Conservation (phyloP, 2,797 vertebrate species). For the Sternarchorhynchus goeldii region DNA sequence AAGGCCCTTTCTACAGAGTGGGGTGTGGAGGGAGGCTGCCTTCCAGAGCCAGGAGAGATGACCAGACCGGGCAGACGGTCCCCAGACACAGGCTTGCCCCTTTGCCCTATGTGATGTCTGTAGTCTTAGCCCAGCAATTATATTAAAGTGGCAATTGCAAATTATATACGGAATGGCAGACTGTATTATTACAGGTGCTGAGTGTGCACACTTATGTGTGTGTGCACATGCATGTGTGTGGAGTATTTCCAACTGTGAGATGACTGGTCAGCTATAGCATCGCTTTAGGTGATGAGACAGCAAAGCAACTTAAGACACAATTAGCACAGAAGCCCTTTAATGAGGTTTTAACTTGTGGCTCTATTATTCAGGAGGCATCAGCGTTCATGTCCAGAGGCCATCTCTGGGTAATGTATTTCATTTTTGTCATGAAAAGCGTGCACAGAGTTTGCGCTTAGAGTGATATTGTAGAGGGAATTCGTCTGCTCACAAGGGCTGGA, state of each 20-base stretch:
- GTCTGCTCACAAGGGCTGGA: constrained; percentile 12
- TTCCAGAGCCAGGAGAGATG: constrained; percentile 24
- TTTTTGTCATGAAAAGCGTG: constrained; percentile 50
- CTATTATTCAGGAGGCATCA: constrained; percentile 56
- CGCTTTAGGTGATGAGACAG: constrained; percentile 41
- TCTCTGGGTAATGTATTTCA: constrained; percentile 55
- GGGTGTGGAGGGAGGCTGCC: constrained; percentile 8
- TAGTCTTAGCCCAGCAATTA: constrained; percentile 11
- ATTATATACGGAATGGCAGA: constrained; percentile 12
- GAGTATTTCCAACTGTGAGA: background rate
- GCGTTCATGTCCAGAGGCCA: constrained; percentile 50
- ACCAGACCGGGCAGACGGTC: background rate
- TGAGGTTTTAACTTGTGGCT: constrained; percentile 54
- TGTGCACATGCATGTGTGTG: constrained; percentile 2
- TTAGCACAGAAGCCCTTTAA: constrained; percentile 54
- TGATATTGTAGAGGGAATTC: constrained; percentile 46
- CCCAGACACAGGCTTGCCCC: constrained; percentile 5
- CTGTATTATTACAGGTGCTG: constrained; percentile 25
- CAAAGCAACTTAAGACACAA: constrained; percentile 48
- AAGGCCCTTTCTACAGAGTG: constrained; percentile 39
- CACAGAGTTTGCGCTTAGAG: constrained; percentile 37
- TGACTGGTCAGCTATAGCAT: constrained; percentile 30
- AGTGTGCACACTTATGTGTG: background rate
- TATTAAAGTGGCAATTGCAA: constrained; percentile 23
- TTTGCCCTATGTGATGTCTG: constrained; percentile 18